These are phyloP conservation scores for Ditula angustiorana DNA, from an alignment of 2,888 invertebrate species.

Conservation along the genomic window DNA sequence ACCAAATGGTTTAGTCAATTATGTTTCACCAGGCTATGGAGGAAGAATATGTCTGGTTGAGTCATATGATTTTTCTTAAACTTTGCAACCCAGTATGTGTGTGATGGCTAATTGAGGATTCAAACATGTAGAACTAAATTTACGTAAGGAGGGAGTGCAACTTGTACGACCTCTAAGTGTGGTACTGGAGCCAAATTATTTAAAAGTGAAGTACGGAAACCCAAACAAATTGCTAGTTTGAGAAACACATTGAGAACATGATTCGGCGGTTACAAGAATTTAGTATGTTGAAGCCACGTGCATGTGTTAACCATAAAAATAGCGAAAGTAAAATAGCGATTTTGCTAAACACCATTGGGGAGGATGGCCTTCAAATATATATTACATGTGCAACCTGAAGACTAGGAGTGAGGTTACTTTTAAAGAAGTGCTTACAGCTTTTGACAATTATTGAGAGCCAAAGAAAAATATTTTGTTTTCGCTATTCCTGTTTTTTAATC, in stretches of 20 bases:
- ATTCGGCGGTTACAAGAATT: background rate
- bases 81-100: conserved; percentile 38
- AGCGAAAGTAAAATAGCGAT: too few species aligned
- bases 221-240: conserved; percentile 29
- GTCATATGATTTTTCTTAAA: conserved; percentile 43
- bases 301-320: background rate
- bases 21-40: conserved; percentile 49
- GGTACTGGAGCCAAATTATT: conserved; percentile 26
- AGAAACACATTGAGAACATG: background rate
- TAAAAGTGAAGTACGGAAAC: background rate
- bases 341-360: too few species aligned
- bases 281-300: background rate
- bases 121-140: conserved; percentile 43
- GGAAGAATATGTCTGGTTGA: conserved; percentile 46
- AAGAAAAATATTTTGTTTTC: too few species aligned
- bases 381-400: too few species aligned
- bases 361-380: too few species aligned
- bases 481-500: too few species aligned
- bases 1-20: conserved; percentile 50
- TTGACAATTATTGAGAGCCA: too few species aligned
- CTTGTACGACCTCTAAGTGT: conserved; percentile 44
- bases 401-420: too few species aligned
- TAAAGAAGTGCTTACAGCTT: too few species aligned
- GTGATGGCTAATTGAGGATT: conserved; percentile 48
- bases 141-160: conserved; percentile 29